phyloP scores from a whole-genome alignment of 2,797 vertebrate species.

The Pelobates cultripes region DNA sequence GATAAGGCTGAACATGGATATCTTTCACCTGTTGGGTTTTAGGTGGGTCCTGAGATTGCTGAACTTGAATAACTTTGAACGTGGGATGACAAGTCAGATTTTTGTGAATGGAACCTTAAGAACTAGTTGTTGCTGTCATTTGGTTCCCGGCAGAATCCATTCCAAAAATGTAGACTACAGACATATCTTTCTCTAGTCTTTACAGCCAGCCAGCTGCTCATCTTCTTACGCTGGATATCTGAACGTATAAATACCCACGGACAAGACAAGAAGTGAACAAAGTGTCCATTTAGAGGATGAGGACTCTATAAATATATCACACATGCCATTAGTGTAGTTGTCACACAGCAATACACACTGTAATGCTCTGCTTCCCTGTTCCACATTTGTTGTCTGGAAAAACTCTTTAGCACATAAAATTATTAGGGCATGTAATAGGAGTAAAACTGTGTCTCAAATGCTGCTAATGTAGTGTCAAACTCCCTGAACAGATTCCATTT shows the following conservation, averaged over 20 bases:
- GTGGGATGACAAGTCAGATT: too few species aligned
- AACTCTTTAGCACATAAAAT: background rate
- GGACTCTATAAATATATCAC: constrained; percentile 19
- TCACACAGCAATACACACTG: constrained; percentile 27
- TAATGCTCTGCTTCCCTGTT: constrained; percentile 16
- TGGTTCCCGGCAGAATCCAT: constrained; percentile 37
- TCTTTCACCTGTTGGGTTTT: too few species aligned
- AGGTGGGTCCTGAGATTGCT: too few species aligned
- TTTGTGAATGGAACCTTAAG: too few species aligned
- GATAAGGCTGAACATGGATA: too few species aligned
- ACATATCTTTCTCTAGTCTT: constrained; percentile 20
- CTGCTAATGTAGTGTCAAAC: constrained; percentile 11
- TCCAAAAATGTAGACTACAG: constrained; percentile 39
- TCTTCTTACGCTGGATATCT: constrained; percentile 32
- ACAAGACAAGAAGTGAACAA: constrained; percentile 5
- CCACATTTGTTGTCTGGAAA: constrained; percentile 23
- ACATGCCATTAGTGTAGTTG: constrained; percentile 7
- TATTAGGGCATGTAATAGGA: constrained; percentile 12
- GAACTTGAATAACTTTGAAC: too few species aligned
- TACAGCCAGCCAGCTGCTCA: constrained; percentile 1
- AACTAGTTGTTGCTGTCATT: constrained; percentile 38
- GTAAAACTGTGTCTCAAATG: background rate
- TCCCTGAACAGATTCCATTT: background rate
- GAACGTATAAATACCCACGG: constrained; percentile 11
- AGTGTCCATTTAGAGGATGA: constrained; percentile 6